A percentile compares a stretch with the other conserved stretches of the same genome.
phyloP scores from a whole-genome alignment of 2,113 vertebrate species.

The Pelvicachromis taeniatus region DNA sequence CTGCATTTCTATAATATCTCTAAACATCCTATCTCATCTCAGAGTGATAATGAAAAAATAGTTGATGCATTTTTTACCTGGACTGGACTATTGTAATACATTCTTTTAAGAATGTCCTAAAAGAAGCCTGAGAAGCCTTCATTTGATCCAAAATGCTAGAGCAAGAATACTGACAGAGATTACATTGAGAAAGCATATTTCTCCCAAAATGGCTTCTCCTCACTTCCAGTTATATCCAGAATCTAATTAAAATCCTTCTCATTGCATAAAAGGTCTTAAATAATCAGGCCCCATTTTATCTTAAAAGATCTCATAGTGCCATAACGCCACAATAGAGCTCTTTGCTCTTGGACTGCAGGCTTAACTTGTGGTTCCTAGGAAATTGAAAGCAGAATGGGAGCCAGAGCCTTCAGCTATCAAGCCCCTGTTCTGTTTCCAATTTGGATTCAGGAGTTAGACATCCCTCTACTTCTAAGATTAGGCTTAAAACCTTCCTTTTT shows the following conservation, averaged over 20 bases:
- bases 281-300: not conserved
- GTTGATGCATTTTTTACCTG: not conserved
- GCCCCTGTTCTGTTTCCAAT: not conserved
- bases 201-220: not conserved
- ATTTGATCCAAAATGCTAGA: not conserved
- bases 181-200: not conserved
- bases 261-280: not conserved
- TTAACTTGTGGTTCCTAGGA: not conserved
- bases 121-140: not conserved
- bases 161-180: not conserved
- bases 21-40: not conserved
- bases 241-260: not conserved
- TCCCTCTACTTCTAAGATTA: no score
- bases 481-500: not conserved
- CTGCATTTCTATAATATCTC: not conserved
- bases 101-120: not conserved
- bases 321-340: not conserved
- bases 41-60: not conserved
- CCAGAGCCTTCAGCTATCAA: not conserved
- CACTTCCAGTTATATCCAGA: not conserved
- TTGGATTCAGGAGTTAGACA: not conserved
- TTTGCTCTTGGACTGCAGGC: not conserved
- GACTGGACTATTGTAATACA: not conserved
- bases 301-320: not conserved
- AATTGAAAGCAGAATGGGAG: not conserved